phyloP scores from a whole-genome alignment of 1,140 invertebrate species.

The Lucilia sericata region DNA sequence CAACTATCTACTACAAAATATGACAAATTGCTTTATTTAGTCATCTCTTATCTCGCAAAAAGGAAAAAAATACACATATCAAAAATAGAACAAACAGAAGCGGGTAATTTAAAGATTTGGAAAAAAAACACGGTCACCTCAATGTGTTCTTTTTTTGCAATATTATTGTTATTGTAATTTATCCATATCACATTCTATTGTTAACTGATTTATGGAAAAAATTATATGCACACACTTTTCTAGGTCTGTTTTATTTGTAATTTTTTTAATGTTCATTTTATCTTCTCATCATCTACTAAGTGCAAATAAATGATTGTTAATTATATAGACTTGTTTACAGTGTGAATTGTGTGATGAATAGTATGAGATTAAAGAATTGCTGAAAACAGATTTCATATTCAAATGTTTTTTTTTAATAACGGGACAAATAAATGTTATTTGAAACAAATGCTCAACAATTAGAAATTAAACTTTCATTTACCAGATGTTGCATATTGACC shows the following conservation, averaged over 20 bases:
- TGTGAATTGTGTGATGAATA: no score
- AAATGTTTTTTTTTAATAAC: no score
- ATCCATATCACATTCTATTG: slow-evolving; percentile 13
- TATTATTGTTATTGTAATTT: slow-evolving; percentile 4
- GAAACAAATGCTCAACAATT: no score
- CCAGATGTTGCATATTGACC: no score
- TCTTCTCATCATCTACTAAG: background rate
- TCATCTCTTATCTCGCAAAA: background rate
- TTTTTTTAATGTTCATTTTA: background rate
- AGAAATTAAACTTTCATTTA: no score
- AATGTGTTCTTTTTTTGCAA: background rate
- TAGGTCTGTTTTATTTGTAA: background rate
- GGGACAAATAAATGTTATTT: no score
- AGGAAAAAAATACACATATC: background rate
- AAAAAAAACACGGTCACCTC: background rate
- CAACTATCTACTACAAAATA: background rate
- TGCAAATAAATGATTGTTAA: background rate
- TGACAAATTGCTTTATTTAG: background rate
- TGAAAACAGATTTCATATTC: no score
- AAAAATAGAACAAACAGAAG: background rate
- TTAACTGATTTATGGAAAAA: background rate
- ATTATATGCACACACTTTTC: background rate
- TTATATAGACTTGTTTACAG: no score
- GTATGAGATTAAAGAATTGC: no score
- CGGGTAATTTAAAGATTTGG: background rate